Conservation (phyloP, 2,113 vertebrate species). For the Tachysurus vachellii region DNA sequence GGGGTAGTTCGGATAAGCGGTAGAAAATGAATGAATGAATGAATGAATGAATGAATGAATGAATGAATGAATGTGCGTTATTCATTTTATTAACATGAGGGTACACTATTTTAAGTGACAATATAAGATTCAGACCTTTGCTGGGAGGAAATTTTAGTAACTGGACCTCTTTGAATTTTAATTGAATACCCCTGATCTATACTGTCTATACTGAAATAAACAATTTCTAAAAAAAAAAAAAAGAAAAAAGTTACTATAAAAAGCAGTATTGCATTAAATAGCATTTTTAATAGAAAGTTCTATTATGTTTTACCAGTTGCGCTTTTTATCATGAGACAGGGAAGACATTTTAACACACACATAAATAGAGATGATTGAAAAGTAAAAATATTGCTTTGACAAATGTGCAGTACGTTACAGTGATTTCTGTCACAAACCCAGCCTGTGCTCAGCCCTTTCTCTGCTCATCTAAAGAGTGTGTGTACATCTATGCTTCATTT, state of each 20-base stretch:
- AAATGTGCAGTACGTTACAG: not conserved
- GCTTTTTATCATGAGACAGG: not conserved
- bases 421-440: slow-evolving; percentile 38
- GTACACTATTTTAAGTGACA: too few relatives aligned
- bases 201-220: not conserved
- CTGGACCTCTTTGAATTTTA: too few relatives aligned
- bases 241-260: not conserved
- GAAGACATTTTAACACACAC: not conserved
- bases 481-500: not conserved
- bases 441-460: not conserved
- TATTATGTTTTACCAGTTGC: not conserved
- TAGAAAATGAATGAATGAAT: too few relatives aligned
- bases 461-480: not conserved
- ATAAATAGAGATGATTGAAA: not conserved
- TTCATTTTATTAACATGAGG: too few relatives aligned
- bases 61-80: too few relatives aligned
- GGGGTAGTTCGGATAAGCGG: too few relatives aligned
- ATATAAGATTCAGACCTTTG: too few relatives aligned
- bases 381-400: not conserved
- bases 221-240: not conserved
- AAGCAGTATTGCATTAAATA: not conserved
- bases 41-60: too few relatives aligned
- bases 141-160: too few relatives aligned
- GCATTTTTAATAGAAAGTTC: not conserved
- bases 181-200: too few relatives aligned